Conservation (phyloP, 2,113 vertebrate species). For the Amia ocellicauda region DNA sequence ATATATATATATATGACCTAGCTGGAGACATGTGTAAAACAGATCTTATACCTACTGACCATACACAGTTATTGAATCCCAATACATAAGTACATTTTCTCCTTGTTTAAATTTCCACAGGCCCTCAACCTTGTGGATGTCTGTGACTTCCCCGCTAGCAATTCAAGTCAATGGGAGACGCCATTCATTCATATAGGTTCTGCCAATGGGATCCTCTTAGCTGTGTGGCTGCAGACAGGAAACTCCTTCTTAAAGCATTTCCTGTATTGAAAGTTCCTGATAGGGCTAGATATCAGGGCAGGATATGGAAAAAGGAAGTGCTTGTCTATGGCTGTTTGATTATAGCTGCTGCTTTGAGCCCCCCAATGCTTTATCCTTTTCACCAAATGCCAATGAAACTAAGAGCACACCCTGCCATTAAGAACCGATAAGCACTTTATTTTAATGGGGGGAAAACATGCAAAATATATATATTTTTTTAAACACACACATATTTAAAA, state of each 20-base stretch:
- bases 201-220: not conserved
- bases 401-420: conserved; percentile 26
- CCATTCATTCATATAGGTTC: conserved; percentile 6
- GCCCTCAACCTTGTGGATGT: too few relatives aligned
- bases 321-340: conserved; percentile 73
- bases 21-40: too few relatives aligned
- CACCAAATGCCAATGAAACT: conserved; percentile 9
- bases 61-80: too few relatives aligned
- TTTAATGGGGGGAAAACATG: too few relatives aligned
- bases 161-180: not conserved
- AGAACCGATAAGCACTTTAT: too few relatives aligned
- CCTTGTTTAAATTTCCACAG: too few relatives aligned
- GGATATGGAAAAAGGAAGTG: conserved; percentile 73
- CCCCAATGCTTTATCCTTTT: conserved; percentile 4
- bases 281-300: conserved; percentile 59
- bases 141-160: not conserved
- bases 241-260: conserved; percentile 63
- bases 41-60: too few relatives aligned
- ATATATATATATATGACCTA: too few relatives aligned
- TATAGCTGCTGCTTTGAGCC: conserved; percentile 39
- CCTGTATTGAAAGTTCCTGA: conserved; percentile 60
- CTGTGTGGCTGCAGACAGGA: conserved; percentile 57
- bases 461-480: too few relatives aligned
- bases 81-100: too few relatives aligned
- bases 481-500: too few relatives aligned